A percentile compares a stretch with the other conserved stretches of the same genome.
Conservation (phyloP, 2,888 invertebrate species). For the Tridacna gigas region DNA sequence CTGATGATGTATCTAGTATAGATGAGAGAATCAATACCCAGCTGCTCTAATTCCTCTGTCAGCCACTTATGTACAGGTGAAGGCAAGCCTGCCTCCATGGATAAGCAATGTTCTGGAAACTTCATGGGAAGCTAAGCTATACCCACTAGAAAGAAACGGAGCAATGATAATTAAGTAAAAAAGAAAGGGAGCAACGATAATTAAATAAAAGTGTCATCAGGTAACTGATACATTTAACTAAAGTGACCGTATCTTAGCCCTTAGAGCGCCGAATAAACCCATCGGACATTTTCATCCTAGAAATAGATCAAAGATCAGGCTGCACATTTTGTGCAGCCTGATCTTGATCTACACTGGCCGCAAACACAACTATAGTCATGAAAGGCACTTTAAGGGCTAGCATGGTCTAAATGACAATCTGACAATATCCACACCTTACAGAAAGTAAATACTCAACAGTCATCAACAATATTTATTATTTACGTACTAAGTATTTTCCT, state of each 20-base stretch:
- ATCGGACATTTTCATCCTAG: too few species aligned
- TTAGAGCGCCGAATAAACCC: too few species aligned
- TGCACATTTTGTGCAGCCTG: too few species aligned
- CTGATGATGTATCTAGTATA: slow-evolving; percentile 89
- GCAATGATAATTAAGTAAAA: too few species aligned
- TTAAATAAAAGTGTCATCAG: not conserved
- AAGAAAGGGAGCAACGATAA: not conserved
- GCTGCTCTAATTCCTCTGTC: slow-evolving; percentile 90
- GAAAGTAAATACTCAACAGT: not conserved
- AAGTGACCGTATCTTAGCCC: not conserved
- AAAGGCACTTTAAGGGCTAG: too few species aligned
- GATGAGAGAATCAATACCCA: slow-evolving; percentile 90
- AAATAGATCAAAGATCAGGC: too few species aligned
- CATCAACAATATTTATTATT: not conserved
- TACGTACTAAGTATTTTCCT: not conserved
- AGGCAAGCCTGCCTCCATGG: slow-evolving; percentile 74
- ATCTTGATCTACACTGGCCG: too few species aligned
- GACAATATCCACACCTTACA: too few species aligned
- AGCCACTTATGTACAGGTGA: slow-evolving; percentile 89
- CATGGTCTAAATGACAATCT: too few species aligned
- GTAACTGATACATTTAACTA: not conserved
- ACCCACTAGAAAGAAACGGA: slow-evolving; percentile 58
- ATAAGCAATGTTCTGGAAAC: slow-evolving; percentile 75
- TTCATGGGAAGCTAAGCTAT: slow-evolving; percentile 70
- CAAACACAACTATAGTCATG: too few species aligned